Base-by-base conservation (phyloP, 2,113 vertebrate genomes). In the Dinomys branickii region DNA sequence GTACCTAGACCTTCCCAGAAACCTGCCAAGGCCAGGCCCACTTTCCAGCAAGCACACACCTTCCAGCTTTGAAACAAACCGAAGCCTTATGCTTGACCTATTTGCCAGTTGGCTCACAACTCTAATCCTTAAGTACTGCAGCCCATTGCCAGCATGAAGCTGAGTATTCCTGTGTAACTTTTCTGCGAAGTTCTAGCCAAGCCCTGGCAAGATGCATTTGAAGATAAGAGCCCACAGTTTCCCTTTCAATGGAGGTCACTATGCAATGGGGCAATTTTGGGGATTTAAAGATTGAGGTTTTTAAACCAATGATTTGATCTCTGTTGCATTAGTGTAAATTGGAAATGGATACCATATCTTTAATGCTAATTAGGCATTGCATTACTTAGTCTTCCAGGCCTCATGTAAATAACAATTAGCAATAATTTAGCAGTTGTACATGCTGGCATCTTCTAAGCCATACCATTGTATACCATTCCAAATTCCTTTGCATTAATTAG, bases 391-490 rank as follows among this genome's bases (percentile, higher is more conserved):
- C 98, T 99, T 99, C 98, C 97, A 98, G 98, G 98, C 98, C 98
- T 98, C 59, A 1, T 98, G 97, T 99, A 99, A 99, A 98, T 98
- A 98, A 99, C 98, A 99, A 99, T 99, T 99, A 98, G 97, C 98
- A 98, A 98, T 98, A 98, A 99, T 99, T 98, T 98, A 98, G 98
- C 98, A 98, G 98, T 99, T 98, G 97, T 98, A 98, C 97, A 98
- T 98, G 98, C 98, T 99, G 98, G 98, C 98, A 98, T 99, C 98
- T 98, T 98, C 97, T 98, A 98, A 98, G 90, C 97, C 97, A 98
- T 98, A 98, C 98, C 96, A 99, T 98, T 99, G 98, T 98, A 98
- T 98, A 98, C 98, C 94, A 98, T 98, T 99, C 98, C 98, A 98
- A 98, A 98, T 98, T 98, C 98, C 98, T 98, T 98, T 98, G 98